A percentile compares a stretch with the other conserved stretches of the same genome.
These are phyloP conservation scores for Leptarthrus brevirostris DNA, from an alignment of 2,888 invertebrate genomes.

Conservation along the genomic window DNA sequence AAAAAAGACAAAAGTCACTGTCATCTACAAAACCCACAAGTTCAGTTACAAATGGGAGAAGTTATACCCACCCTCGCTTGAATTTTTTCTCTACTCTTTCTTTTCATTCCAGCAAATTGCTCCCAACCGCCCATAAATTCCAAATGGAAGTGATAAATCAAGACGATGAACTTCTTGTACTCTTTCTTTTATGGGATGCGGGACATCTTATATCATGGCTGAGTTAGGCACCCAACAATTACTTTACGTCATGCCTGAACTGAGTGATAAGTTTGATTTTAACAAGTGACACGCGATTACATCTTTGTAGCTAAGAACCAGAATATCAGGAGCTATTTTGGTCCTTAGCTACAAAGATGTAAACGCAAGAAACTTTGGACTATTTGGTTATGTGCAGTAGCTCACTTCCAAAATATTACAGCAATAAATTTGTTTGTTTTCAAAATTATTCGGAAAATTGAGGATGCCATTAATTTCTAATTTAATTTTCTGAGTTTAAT, in stretches of 20 bases:
- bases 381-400: too few relatives aligned
- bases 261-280: slow-evolving; percentile 52
- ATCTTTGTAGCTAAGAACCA: neutral
- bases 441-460: too few relatives aligned
- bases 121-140: slow-evolving; percentile 58
- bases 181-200: slow-evolving; percentile 52
- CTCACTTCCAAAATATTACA: too few relatives aligned
- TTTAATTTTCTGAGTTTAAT: too few relatives aligned
- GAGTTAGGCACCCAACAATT: slow-evolving; percentile 50
- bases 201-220: slow-evolving; percentile 29
- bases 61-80: slow-evolving; percentile 38
- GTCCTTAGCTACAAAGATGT: too few relatives aligned
- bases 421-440: too few relatives aligned
- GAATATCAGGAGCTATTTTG: too few relatives aligned
- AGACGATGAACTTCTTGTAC: slow-evolving; percentile 57
- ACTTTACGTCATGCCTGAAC: slow-evolving; percentile 46
- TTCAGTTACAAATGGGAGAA: slow-evolving; percentile 47
- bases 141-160: slow-evolving; percentile 57
- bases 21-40: slow-evolving; percentile 44
- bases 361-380: too few relatives aligned
- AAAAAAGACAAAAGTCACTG: slow-evolving; percentile 42
- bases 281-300: slow-evolving; percentile 42
- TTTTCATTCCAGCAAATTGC: slow-evolving; percentile 56
- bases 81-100: slow-evolving; percentile 32
- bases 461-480: too few relatives aligned